Evolutionary conservation across 2,888 invertebrate genomes (phyloP).

Genomic region (Nezara viridula): DNA sequence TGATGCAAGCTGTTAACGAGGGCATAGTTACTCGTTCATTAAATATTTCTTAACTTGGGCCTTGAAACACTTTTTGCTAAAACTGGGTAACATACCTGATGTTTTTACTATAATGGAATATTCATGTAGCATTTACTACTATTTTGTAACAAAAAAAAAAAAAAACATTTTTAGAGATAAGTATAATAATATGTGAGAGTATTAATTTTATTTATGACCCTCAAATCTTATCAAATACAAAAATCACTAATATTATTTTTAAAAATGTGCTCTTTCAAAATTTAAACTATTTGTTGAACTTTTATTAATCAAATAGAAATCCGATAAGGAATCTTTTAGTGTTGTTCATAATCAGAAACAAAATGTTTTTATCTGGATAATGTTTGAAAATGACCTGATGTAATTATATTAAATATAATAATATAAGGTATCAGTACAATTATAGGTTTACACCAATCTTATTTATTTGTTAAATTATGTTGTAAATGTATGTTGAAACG

Average conservation of each 20-base stretch:
- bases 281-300: neutral
- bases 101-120: conserved; percentile 23
- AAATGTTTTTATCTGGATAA: neutral
- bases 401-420: neutral
- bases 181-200: conserved; percentile 14
- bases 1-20: conserved; percentile 27
- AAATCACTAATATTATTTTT: neutral
- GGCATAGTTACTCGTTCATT: conserved; percentile 8
- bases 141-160: neutral
- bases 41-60: conserved; percentile 40
- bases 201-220: conserved; percentile 17
- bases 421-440: neutral
- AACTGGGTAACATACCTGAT: conserved; percentile 26
- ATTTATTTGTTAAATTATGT: conserved; percentile 1
- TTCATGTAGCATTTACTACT: conserved; percentile 40
- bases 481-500: neutral
- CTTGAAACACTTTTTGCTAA: conserved; percentile 40
- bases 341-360: neutral
- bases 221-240: neutral
- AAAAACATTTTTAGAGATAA: neutral
- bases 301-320: neutral
- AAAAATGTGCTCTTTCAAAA: conserved; percentile 21
- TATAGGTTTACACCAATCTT: neutral
- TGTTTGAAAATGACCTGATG: neutral
- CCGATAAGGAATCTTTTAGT: neutral